phyloP scores from a whole-genome alignment of 2,888 invertebrate species.

The Aleiodes leptofemur region DNA sequence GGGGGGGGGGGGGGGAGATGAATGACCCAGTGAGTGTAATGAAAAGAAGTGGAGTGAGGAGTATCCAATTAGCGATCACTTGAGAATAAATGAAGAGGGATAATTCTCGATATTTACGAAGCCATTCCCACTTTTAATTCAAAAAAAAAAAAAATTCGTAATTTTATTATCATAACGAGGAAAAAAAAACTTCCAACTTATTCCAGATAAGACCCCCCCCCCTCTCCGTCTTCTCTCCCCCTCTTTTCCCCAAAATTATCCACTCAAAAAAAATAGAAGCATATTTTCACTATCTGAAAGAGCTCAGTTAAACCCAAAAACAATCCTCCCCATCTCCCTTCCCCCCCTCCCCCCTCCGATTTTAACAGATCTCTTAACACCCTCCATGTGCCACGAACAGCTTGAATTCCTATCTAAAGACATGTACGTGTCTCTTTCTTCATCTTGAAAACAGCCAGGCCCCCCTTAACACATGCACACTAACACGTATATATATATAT shows the following conservation, averaged over 20 bases:
- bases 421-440: constrained; percentile 39
- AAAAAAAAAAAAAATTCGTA: too few species aligned
- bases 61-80: constrained; percentile 41
- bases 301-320: constrained; percentile 5
- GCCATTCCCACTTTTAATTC: too few species aligned
- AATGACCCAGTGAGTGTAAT: constrained; percentile 30
- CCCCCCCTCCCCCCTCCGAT: background rate
- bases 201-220: constrained; percentile 12
- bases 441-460: constrained; percentile 6
- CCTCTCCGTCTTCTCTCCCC: too few species aligned
- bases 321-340: too few species aligned
- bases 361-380: constrained; percentile 62
- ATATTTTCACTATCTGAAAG: constrained; percentile 1
- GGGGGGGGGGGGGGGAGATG: constrained; percentile 3
- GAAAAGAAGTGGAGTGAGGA: constrained; percentile 15
- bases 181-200: too few species aligned
- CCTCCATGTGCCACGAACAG: constrained; percentile 56
- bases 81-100: constrained; percentile 27
- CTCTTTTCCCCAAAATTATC: background rate
- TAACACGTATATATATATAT: constrained; percentile 40
- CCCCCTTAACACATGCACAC: background rate
- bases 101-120: constrained; percentile 23
- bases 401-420: constrained; percentile 48
- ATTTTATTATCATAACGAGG: too few species aligned
- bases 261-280: background rate